phyloP scores from a whole-genome alignment of 2,888 invertebrate species.

The Rapana venosa region DNA sequence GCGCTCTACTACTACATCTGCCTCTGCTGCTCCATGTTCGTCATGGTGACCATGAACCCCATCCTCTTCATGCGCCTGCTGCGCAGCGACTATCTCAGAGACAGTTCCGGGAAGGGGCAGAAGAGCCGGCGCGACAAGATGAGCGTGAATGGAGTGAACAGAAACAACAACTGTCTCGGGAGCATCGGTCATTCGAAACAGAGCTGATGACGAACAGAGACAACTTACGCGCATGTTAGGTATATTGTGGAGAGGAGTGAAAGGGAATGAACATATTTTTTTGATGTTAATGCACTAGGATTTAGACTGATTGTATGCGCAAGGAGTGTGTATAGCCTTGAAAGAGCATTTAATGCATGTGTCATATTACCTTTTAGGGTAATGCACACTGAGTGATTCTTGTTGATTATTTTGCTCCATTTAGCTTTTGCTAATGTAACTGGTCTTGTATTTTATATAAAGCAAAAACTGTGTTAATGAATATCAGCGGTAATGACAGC shows the following conservation, averaged over 20 bases:
- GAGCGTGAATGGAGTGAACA: slow-evolving; percentile 7
- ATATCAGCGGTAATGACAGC: no score
- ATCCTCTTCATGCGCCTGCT: slow-evolving; percentile 75
- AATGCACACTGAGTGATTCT: no score
- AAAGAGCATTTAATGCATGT: no score
- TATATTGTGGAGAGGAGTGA: neutral
- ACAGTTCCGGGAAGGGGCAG: neutral
- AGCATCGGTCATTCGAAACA: neutral
- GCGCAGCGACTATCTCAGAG: slow-evolving; percentile 72
- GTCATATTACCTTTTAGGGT: no score
- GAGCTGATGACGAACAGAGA: neutral
- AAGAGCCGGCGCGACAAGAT: neutral
- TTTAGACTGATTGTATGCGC: no score
- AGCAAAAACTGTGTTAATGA: no score
- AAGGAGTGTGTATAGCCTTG: no score
- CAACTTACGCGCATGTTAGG: neutral
- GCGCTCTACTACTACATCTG: slow-evolving; percentile 60
- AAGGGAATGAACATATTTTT: no score
- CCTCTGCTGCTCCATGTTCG: slow-evolving; percentile 65
- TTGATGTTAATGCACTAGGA: no score
- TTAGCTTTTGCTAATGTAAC: no score
- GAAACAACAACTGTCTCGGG: slow-evolving; percentile 23
- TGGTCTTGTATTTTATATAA: no score
- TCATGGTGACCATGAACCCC: slow-evolving; percentile 72
- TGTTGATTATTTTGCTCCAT: no score